Conservation (phyloP, 2,888 invertebrate genomes). For the Amaurobius ferox region DNA sequence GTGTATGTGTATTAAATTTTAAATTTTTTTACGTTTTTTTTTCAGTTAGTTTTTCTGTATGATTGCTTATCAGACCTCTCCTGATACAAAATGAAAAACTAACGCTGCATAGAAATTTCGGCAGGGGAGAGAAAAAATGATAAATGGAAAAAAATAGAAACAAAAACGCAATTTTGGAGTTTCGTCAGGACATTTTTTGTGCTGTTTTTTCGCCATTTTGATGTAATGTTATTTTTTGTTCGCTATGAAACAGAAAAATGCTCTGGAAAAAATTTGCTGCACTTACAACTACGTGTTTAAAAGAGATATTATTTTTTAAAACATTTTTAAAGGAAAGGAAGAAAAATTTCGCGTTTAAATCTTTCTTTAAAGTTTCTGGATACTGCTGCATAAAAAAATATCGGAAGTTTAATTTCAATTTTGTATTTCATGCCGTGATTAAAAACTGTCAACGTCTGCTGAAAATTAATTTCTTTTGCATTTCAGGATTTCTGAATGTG, state of each 20-base stretch:
- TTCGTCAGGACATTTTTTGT: constrained; percentile 21
- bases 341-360: not conserved
- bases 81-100: constrained; percentile 21
- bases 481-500: too few species aligned
- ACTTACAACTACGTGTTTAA: not conserved
- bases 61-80: constrained; percentile 56
- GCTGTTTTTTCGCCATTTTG: constrained; percentile 19
- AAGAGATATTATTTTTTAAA: not conserved
- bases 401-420: not conserved
- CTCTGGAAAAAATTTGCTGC: not conserved
- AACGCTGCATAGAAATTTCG: constrained; percentile 21
- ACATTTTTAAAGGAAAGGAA: not conserved
- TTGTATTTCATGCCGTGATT: not conserved
- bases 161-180: constrained; percentile 40
- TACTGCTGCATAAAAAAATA: too few species aligned
- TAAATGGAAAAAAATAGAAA: constrained; percentile 19
- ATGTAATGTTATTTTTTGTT: constrained; percentile 12
- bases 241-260: constrained; percentile 11
- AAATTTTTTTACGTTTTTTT: constrained; percentile 17
- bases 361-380: too few species aligned
- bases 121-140: not conserved
- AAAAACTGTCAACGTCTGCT: too few species aligned
- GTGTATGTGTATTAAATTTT: constrained; percentile 22
- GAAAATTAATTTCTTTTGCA: too few species aligned
- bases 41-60: constrained; percentile 43